A percentile compares a stretch with the other conserved stretches of the same genome.
Conservation (phyloP, 2,113 vertebrate species). For the Eulacestoma nigropectus region DNA sequence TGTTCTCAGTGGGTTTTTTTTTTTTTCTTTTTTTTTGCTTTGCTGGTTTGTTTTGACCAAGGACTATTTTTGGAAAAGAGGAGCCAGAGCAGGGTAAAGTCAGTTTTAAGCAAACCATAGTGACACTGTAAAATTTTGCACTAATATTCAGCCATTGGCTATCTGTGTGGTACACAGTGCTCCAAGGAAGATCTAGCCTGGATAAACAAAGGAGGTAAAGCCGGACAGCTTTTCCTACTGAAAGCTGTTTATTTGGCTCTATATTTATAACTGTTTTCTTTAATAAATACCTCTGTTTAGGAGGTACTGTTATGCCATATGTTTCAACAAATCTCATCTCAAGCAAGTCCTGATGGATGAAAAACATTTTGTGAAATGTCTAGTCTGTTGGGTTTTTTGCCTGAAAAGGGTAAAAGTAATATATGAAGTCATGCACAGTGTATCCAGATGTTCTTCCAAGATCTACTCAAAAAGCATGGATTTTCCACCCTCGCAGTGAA, state of each 20-base stretch:
- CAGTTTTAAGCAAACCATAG: not conserved
- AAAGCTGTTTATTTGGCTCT: not conserved
- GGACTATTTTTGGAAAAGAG: not conserved
- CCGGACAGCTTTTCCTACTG: not conserved
- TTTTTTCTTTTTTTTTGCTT: not conserved
- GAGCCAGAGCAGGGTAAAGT: not conserved
- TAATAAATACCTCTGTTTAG: constrained; percentile 9
- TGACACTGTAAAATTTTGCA: not conserved
- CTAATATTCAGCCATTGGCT: not conserved
- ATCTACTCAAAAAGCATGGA: not conserved
- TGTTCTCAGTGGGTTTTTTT: not conserved
- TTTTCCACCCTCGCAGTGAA: not conserved
- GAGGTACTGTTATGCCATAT: not conserved
- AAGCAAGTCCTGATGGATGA: not conserved
- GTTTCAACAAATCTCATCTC: not conserved
- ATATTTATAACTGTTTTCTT: constrained; percentile 2
- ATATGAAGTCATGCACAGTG: not conserved
- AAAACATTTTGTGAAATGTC: not conserved
- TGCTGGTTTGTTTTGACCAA: not conserved
- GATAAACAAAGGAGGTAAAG: not conserved
- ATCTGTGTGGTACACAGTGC: not conserved
- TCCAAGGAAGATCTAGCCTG: not conserved
- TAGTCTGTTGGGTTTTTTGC: not conserved
- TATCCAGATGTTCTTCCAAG: not conserved
- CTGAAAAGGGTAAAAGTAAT: not conserved